Evolutionary conservation across 2,888 invertebrate species (phyloP).

Genomic region (Helobdella robusta): DNA sequence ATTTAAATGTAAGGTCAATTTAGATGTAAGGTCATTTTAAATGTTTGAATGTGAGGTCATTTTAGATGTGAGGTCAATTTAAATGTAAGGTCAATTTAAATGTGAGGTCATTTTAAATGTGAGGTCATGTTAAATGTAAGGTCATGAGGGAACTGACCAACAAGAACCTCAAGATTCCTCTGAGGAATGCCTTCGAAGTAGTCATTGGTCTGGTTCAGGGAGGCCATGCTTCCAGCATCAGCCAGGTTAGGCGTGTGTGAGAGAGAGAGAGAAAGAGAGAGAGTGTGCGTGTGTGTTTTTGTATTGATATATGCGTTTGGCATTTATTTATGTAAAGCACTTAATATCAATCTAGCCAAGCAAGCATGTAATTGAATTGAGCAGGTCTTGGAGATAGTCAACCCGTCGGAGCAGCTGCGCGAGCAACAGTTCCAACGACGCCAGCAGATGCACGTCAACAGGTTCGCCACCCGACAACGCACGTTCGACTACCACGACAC

Average conservation of each 20-base stretch:
- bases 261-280: too few species aligned
- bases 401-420: too few species aligned
- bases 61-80: too few species aligned
- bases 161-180: neutral
- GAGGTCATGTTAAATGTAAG: neutral
- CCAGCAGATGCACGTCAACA: too few species aligned
- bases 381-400: too few species aligned
- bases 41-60: too few species aligned
- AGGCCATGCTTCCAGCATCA: slow-evolving; percentile 54
- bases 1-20: too few species aligned
- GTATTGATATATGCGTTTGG: neutral
- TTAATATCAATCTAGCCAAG: neutral
- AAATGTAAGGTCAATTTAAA: neutral
- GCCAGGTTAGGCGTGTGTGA: slow-evolving; percentile 10
- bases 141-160: neutral
- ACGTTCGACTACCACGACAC: too few species aligned
- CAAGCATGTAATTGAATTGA: too few species aligned
- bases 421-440: too few species aligned
- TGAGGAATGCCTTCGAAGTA: slow-evolving; percentile 11
- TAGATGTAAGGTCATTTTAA: too few species aligned
- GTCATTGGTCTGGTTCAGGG: slow-evolving; percentile 28
- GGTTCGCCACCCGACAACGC: too few species aligned
- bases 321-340: neutral
- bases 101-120: neutral
- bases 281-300: neutral